Percentiles rank a stretch among this genome's conserved stretches.
Conservation (phyloP, 2,113 vertebrate species). For the Dasyprocta punctata region DNA sequence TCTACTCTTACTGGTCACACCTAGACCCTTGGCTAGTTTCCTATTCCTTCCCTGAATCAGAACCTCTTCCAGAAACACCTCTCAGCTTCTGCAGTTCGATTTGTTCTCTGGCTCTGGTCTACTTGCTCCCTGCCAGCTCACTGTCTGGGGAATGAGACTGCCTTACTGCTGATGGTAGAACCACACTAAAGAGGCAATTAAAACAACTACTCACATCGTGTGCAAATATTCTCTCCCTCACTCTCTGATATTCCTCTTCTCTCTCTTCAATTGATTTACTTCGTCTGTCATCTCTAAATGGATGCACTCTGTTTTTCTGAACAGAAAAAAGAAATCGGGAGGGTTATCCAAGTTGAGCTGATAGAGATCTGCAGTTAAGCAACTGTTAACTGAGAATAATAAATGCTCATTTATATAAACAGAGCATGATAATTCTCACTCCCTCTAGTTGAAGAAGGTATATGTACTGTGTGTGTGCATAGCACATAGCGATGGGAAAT, state of each 20-base stretch:
- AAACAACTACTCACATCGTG: constrained; percentile 96
- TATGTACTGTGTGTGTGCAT: neutral
- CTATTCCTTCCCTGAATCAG: constrained; percentile 37
- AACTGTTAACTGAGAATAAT: constrained; percentile 86
- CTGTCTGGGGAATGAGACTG: constrained; percentile 68
- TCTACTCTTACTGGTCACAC: neutral
- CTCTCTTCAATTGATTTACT: constrained; percentile 99
- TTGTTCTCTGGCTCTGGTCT: constrained; percentile 37
- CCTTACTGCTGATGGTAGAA: constrained; percentile 80
- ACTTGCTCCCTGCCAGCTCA: constrained; percentile 24
- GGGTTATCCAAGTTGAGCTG: constrained; percentile 87
- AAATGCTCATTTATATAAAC: constrained; percentile 84
- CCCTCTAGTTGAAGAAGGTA: neutral
- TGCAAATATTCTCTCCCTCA: constrained; percentile 97
- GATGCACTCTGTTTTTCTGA: constrained; percentile 93
- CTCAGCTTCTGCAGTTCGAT: neutral
- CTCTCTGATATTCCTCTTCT: constrained; percentile 98
- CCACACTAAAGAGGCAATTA: constrained; percentile 89
- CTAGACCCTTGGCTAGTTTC: neutral
- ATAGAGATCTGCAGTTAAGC: constrained; percentile 83
- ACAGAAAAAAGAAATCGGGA: constrained; percentile 90
- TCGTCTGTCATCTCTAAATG: constrained; percentile 94
- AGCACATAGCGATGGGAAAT: neutral
- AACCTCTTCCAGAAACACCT: constrained; percentile 65
- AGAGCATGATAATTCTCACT: constrained; percentile 71